phyloP scores from a whole-genome alignment of 2,888 invertebrate genomes.

The Miltochrista miniata region DNA sequence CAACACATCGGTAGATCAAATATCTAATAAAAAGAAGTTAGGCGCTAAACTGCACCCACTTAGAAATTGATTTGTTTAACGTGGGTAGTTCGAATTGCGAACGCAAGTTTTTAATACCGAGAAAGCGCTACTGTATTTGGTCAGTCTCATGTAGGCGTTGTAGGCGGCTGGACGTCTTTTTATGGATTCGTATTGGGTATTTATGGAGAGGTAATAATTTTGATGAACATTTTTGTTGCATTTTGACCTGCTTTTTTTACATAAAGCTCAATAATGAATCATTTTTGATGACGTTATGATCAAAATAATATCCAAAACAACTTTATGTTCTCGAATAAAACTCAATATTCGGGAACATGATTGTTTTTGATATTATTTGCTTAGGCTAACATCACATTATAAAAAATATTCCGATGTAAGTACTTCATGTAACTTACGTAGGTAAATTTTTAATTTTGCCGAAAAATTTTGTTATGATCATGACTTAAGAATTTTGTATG shows the following conservation, averaged over 20 bases:
- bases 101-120: constrained; percentile 23
- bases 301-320: too few species aligned
- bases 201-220: constrained; percentile 31
- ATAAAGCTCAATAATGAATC: not conserved
- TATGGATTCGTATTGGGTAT: constrained; percentile 25
- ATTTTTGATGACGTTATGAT: too few species aligned
- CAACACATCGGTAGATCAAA: constrained; percentile 17
- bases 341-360: too few species aligned
- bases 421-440: too few species aligned
- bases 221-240: constrained; percentile 19
- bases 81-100: constrained; percentile 42
- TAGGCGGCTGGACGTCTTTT: constrained; percentile 34
- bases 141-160: constrained; percentile 51
- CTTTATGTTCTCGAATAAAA: too few species aligned
- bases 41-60: constrained; percentile 32
- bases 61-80: constrained; percentile 26
- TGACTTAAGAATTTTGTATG: too few species aligned
- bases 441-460: too few species aligned
- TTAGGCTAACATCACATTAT: too few species aligned
- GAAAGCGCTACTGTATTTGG: constrained; percentile 25
- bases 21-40: constrained; percentile 9
- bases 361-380: too few species aligned
- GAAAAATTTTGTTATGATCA: too few species aligned
- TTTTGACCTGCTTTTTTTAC: constrained; percentile 3
- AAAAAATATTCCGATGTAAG: too few species aligned